Percentiles rank a stretch among this genome's conserved stretches.
phyloP scores from a whole-genome alignment of 1,140 invertebrate genomes.

The Hirudo medicinalis region DNA sequence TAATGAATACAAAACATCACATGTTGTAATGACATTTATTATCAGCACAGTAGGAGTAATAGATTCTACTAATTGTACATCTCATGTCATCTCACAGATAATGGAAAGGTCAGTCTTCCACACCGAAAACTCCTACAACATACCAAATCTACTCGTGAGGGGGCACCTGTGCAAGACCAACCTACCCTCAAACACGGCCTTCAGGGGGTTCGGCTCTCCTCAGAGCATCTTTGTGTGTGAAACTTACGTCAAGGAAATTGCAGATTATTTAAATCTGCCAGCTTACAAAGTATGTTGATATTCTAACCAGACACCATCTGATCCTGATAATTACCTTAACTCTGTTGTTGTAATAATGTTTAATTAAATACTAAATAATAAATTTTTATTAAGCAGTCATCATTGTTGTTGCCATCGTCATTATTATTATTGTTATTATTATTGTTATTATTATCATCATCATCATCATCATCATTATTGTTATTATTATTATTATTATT shows the following conservation, averaged over 20 bases:
- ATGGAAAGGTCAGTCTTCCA: conserved; percentile 64
- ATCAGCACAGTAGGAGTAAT: too few relatives aligned
- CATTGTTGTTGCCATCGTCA: too few relatives aligned
- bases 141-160: conserved; percentile 32
- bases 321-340: too few relatives aligned
- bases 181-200: conserved; percentile 41
- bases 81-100: conserved; percentile 43
- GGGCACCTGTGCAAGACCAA: conserved; percentile 40
- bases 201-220: conserved; percentile 41
- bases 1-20: too few relatives aligned
- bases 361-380: too few relatives aligned
- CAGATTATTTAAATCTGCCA: conserved; percentile 27
- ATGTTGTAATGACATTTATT: too few relatives aligned
- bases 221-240: conserved; percentile 37
- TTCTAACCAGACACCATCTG: neutral
- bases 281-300: conserved; percentile 12
- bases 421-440: too few relatives aligned
- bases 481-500: too few relatives aligned
- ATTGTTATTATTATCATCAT: too few relatives aligned
- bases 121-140: conserved; percentile 41
- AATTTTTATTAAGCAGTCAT: too few relatives aligned
- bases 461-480: too few relatives aligned
- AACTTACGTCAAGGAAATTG: conserved; percentile 33
- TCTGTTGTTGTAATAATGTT: too few relatives aligned
- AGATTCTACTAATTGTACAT: conserved; percentile 41